These are phyloP conservation scores for Stylophora pistillata DNA, from an alignment of 64 coral and sea anemone species.

Conservation along the genomic window DNA sequence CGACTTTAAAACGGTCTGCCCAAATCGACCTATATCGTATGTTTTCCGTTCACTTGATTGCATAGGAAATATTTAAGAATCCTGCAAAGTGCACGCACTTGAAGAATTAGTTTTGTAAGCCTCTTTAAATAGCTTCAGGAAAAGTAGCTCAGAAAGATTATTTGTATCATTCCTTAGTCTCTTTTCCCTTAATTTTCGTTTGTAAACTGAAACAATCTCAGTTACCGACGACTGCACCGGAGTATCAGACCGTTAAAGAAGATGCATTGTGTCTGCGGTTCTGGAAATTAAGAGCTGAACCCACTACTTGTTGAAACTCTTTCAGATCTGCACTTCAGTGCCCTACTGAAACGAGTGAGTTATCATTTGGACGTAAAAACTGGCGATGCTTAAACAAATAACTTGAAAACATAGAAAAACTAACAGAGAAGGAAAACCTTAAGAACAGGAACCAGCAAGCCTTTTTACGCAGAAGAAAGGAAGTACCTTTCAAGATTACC, in stretches of 20 bases:
- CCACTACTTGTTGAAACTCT: background rate
- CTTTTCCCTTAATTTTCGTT: too few species aligned
- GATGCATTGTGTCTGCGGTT: background rate
- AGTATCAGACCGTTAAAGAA: background rate
- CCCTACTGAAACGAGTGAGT: background rate
- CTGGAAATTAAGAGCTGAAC: background rate
- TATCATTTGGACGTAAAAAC: background rate
- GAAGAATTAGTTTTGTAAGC: too few species aligned
- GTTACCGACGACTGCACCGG: too few species aligned
- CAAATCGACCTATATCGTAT: background rate
- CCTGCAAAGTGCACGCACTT: background rate
- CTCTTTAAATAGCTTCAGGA: too few species aligned
- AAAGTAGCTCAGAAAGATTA: too few species aligned
- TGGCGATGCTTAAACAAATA: background rate
- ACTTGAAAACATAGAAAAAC: background rate
- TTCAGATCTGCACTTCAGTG: background rate
- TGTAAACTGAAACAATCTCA: too few species aligned
- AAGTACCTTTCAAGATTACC: background rate
- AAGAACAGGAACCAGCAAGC: background rate
- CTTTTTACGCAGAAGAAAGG: background rate
- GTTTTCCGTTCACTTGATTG: background rate
- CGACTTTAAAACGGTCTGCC: background rate
- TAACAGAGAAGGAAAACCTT: background rate
- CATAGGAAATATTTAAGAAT: background rate
- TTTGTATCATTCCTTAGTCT: too few species aligned